Evolutionary conservation across 2,113 vertebrate species (phyloP).

Genomic region (Thamnaconus septentrionalis): DNA sequence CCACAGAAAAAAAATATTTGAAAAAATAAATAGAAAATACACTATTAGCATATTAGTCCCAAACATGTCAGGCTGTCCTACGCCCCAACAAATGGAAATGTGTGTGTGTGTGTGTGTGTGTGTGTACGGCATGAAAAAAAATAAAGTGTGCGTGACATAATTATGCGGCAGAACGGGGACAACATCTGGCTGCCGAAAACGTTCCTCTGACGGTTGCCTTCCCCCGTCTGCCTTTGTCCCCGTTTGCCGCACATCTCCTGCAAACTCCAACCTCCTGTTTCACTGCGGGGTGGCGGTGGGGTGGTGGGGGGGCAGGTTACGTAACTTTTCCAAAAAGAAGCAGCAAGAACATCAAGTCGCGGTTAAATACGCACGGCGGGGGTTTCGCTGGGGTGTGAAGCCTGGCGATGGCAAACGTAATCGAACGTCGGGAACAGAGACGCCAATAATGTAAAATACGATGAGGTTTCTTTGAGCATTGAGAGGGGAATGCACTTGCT

Average conservation of each 20-base stretch:
- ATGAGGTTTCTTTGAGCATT: too few relatives aligned
- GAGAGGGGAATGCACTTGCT: too few relatives aligned
- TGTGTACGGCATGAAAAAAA: neutral
- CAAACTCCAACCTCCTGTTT: too few relatives aligned
- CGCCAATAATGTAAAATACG: too few relatives aligned
- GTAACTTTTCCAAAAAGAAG: too few relatives aligned
- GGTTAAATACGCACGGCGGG: too few relatives aligned
- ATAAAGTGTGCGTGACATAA: neutral
- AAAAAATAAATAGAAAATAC: neutral
- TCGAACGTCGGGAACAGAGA: too few relatives aligned
- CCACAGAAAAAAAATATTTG: conserved; percentile 16
- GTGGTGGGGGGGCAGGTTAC: too few relatives aligned
- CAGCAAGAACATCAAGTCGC: too few relatives aligned
- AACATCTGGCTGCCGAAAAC: conserved; percentile 5
- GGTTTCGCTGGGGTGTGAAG: too few relatives aligned
- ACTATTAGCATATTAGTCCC: conserved; percentile 54
- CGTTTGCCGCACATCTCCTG: neutral
- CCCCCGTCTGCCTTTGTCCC: neutral
- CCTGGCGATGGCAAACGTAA: too few relatives aligned
- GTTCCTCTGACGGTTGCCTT: neutral
- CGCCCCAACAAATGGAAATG: conserved; percentile 4
- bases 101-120: conserved; percentile 9
- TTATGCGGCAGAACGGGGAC: neutral
- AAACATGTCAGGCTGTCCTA: conserved; percentile 37
- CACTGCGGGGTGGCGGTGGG: too few relatives aligned